These are phyloP conservation scores for Steinernema feltiae DNA, from an alignment of 1,140 invertebrate species.

Conservation along the genomic window DNA sequence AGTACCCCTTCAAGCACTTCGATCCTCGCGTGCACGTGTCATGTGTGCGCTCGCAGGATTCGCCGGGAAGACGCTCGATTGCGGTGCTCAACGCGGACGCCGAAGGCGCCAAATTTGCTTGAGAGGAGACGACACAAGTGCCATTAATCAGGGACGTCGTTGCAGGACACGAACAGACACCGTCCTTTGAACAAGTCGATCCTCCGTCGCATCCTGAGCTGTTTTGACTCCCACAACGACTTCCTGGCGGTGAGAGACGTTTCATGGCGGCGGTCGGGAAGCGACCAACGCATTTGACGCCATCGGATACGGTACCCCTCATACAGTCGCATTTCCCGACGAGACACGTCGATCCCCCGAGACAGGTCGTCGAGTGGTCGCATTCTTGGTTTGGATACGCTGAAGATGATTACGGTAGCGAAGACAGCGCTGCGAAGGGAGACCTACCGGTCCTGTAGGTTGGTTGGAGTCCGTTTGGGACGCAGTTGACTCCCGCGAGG, in stretches of 20 bases:
- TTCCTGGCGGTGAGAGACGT: background rate
- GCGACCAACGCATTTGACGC: background rate
- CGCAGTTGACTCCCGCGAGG: background rate
- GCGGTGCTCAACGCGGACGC: background rate
- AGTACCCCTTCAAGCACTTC: constrained; percentile 15
- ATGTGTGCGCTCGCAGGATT: background rate
- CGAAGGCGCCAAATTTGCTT: background rate
- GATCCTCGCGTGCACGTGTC: constrained; percentile 12
- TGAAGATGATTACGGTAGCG: background rate
- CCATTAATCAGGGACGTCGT: background rate
- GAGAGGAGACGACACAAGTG: background rate
- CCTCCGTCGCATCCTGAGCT: constrained; percentile 17
- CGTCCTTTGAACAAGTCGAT: constrained; percentile 16
- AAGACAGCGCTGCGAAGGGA: constrained; percentile 9
- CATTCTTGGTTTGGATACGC: constrained; percentile 26
- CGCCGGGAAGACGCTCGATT: background rate
- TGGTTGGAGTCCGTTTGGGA: background rate
- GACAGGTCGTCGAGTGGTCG: constrained; percentile 25
- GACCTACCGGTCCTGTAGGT: constrained; percentile 5
- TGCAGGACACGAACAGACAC: constrained; percentile 17
- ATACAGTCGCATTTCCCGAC: constrained; percentile 21
- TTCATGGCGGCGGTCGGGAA: background rate
- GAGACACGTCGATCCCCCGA: constrained; percentile 26
- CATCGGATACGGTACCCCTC: background rate
- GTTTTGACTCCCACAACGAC: constrained; percentile 14